These are phyloP conservation scores for Cantharis rufa DNA, from an alignment of 2,888 invertebrate genomes.

Conservation along the genomic window DNA sequence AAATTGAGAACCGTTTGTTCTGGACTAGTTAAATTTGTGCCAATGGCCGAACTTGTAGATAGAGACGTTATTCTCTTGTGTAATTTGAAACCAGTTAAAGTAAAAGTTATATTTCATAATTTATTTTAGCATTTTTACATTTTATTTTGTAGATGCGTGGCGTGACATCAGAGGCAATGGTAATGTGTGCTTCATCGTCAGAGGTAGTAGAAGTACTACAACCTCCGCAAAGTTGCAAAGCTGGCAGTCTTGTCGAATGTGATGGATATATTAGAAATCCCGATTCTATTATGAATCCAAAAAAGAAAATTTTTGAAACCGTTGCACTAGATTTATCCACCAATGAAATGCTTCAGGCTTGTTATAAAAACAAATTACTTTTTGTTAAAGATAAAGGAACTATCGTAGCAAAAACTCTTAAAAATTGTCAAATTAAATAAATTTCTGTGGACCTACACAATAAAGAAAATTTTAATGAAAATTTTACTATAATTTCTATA, in stretches of 20 bases:
- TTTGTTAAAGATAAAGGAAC: slow-evolving; percentile 75
- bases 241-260: slow-evolving; percentile 77
- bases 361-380: slow-evolving; percentile 75
- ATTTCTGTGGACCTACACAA: not conserved
- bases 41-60: slow-evolving; percentile 83
- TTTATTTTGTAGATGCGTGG: slow-evolving; percentile 68
- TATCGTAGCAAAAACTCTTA: slow-evolving; percentile 69
- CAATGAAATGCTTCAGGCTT: slow-evolving; percentile 70
- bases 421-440: slow-evolving; percentile 75
- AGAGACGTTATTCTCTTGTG: slow-evolving; percentile 83
- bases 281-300: slow-evolving; percentile 82
- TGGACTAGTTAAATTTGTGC: slow-evolving; percentile 86
- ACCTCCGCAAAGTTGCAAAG: slow-evolving; percentile 68
- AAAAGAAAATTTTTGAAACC: slow-evolving; percentile 90
- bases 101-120: slow-evolving; percentile 50
- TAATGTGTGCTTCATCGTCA: slow-evolving; percentile 86
- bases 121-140: not conserved
- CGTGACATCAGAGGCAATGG: slow-evolving; percentile 91
- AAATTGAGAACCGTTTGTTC: slow-evolving; percentile 74
- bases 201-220: slow-evolving; percentile 80
- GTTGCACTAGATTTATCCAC: slow-evolving; percentile 83
- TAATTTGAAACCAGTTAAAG: slow-evolving; percentile 93
- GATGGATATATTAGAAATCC: slow-evolving; percentile 74
- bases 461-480: not conserved
- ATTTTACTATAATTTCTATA: too few species aligned